phyloP scores from a whole-genome alignment of 2,888 invertebrate species.

The Acanthosoma haemorrhoidale region DNA sequence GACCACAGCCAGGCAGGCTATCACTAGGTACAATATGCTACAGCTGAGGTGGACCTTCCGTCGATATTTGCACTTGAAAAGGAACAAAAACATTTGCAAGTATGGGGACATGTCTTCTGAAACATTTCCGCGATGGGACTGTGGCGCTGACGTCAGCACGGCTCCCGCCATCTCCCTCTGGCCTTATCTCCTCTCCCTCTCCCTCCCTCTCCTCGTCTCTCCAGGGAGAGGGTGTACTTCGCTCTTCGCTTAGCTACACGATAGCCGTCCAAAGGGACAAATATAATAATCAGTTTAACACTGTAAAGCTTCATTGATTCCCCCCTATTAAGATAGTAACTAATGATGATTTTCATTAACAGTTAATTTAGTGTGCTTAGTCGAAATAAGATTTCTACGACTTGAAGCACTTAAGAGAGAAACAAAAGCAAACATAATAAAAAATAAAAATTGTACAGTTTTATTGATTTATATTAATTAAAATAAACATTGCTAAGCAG shows the following conservation, averaged over 20 bases:
- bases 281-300: too few species aligned
- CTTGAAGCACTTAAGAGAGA: too few species aligned
- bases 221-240: background rate
- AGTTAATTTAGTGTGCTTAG: too few species aligned
- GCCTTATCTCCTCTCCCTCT: background rate
- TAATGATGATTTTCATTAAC: too few species aligned
- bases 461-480: too few species aligned
- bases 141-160: constrained; percentile 24
- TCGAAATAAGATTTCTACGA: too few species aligned
- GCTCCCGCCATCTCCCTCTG: constrained; percentile 23
- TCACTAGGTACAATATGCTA: constrained; percentile 46
- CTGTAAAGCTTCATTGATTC: background rate
- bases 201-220: background rate
- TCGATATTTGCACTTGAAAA: constrained; percentile 78
- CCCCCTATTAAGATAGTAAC: background rate
- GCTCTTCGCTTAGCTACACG: background rate
- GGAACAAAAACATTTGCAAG: constrained; percentile 79
- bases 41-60: constrained; percentile 56
- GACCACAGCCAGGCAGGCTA: constrained; percentile 46
- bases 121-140: constrained; percentile 48
- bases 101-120: constrained; percentile 71
- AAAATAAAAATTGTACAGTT: too few species aligned
- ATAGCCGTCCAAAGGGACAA: too few species aligned
- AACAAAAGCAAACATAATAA: too few species aligned
- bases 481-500: too few species aligned